Evolutionary conservation across 2,888 invertebrate genomes (phyloP).

Genomic region (Dynastes maya): DNA sequence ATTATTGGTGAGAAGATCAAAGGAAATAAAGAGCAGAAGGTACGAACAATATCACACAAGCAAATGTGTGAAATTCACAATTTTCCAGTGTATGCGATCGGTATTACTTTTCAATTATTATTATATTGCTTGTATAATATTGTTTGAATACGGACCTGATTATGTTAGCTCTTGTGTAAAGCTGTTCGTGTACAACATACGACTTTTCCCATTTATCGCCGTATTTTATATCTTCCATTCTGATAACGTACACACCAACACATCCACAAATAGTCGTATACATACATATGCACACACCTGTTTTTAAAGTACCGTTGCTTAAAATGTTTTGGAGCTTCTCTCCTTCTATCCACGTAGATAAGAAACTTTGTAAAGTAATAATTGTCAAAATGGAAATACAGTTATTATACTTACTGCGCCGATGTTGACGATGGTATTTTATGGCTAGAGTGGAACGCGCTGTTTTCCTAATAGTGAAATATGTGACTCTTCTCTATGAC

Average conservation of each 20-base stretch:
- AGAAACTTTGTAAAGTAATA: conserved; percentile 41
- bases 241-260: conserved; percentile 38
- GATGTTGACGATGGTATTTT: conserved; percentile 36
- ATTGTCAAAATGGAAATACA: conserved; percentile 47
- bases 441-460: conserved; percentile 35
- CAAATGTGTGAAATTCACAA: background rate
- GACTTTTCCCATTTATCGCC: conserved; percentile 41
- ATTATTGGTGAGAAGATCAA: background rate
- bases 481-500: conserved; percentile 36
- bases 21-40: too few species aligned
- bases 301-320: conserved; percentile 41
- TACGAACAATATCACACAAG: too few species aligned
- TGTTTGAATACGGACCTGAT: conserved; percentile 10
- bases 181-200: conserved; percentile 17
- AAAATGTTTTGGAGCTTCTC: conserved; percentile 37
- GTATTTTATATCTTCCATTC: conserved; percentile 31
- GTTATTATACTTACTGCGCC: conserved; percentile 38
- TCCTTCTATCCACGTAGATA: conserved; percentile 40
- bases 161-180: conserved; percentile 27
- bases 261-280: conserved; percentile 14
- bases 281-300: conserved; percentile 28
- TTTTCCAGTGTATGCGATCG: too few species aligned
- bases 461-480: conserved; percentile 41
- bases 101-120: conserved; percentile 4
- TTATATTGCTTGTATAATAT: conserved; percentile 3